Evolutionary conservation across 2,797 vertebrate species (phyloP), one percentile per base, ranked within the genome.

Genomic region (Xenops minutus): DNA sequence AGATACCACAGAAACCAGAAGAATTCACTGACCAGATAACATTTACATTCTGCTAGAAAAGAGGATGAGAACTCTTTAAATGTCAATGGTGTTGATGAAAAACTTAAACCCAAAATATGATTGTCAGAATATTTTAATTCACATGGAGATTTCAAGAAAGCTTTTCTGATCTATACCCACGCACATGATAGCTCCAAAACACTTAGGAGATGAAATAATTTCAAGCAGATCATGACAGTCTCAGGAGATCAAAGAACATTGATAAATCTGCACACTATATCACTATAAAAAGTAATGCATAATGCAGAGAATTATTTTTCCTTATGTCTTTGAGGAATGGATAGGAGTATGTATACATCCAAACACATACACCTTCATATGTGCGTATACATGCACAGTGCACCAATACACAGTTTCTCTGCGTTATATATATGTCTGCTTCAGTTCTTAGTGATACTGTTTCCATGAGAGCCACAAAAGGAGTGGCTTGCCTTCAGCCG

Each of bases 21-120:
- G 73, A 85, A 46, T 1, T n/a, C 20, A 11, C 30, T 16, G 7
- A 46, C 27, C 30, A 63, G 27, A 3, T 66, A 73, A 51, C 72
- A 61, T 14, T 68, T 56, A 29, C n/a, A 27, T 68, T 74, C 20
- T 72, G 12, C 49, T 69, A 59, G 13, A 72, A 55, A 63, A 71
- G 6, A 5, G 17, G 17, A 59, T 3, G 0, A 41, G 10, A 52
- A 78, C 29, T 19, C 17, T 24, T 71, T 51, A 63, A 20, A 61
- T 18, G 13, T 14, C 43, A 54, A 14, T 1, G 0, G 2, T 9
- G 8, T 14, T 1, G 1, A 39, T 20, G n/a, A 66, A 89, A 76
- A 44, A 44, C 3, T 24, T 58, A 54, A 34, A 78, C 32, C 27
- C 7, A 75, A 91, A 79, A 64, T 14, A 20, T 27, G 2, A 19